Percentiles rank a stretch among this genome's conserved stretches.
Evolutionary conservation across 2,113 vertebrate genomes (phyloP).

Genomic region (Thalassoma bifasciatum): DNA sequence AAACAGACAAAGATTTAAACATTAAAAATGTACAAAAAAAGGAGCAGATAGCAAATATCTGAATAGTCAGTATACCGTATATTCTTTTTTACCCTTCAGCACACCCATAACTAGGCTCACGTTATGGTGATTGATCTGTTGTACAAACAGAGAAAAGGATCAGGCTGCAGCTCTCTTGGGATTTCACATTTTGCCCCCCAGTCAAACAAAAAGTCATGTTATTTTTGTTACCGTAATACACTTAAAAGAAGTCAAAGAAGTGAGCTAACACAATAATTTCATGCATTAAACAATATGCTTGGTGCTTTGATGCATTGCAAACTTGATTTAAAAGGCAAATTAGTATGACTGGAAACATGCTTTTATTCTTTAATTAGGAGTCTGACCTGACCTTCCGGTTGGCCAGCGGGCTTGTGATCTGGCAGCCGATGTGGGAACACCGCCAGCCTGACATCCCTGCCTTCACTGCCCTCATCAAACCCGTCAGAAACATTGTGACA

Average conservation of each 20-base stretch:
- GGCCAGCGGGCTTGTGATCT: conserved; percentile 95
- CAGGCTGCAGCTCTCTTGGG: conserved; percentile 26
- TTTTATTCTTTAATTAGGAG: conserved; percentile 82
- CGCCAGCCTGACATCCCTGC: conserved; percentile 95
- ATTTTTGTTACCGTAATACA: neutral
- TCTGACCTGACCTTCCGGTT: conserved; percentile 97
- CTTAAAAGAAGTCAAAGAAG: no score
- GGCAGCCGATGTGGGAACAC: conserved; percentile 99
- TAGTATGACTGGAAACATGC: neutral
- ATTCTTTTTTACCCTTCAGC: no score
- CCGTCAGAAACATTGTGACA: conserved; percentile 94
- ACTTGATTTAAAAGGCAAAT: no score
- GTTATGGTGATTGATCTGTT: conserved; percentile 59
- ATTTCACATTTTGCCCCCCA: conserved; percentile 4
- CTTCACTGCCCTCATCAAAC: conserved; percentile 94
- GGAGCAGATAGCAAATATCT: no score
- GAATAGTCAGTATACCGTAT: no score
- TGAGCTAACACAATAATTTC: no score
- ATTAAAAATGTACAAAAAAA: no score
- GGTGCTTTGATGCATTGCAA: no score
- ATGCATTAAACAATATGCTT: no score
- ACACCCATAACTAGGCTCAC: conserved; percentile 2
- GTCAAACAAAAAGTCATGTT: no score
- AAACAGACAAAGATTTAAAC: no score
- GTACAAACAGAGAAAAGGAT: conserved; percentile 33